A percentile compares a stretch with the other conserved stretches of the same genome.
These are phyloP conservation scores for Luffia ferchaultella DNA, from an alignment of 2,888 invertebrate genomes.

Conservation along the genomic window DNA sequence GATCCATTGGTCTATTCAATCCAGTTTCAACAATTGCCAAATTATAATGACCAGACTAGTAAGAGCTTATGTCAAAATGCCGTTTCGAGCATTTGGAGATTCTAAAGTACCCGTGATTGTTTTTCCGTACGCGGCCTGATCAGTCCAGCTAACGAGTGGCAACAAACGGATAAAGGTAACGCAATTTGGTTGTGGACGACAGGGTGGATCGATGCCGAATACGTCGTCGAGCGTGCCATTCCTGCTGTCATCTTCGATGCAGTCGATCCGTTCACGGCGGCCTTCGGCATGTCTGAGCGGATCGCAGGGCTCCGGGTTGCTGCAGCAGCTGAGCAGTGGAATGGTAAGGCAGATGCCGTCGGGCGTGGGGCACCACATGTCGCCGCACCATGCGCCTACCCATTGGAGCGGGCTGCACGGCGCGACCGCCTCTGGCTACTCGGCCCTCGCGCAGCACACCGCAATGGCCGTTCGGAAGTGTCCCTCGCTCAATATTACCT, in stretches of 20 bases:
- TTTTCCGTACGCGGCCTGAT: too few species aligned
- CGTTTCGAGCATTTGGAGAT: too few species aligned
- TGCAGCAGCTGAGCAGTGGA: slow-evolving; percentile 91
- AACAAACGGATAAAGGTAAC: too few species aligned
- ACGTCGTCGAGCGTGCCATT: slow-evolving; percentile 90
- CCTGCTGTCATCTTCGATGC: slow-evolving; percentile 72
- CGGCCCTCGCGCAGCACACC: slow-evolving; percentile 50
- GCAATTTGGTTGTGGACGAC: too few species aligned
- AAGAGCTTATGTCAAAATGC: too few species aligned
- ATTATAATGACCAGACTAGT: too few species aligned
- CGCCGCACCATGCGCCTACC: slow-evolving; percentile 68
- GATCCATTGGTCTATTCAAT: too few species aligned
- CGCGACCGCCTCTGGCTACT: slow-evolving; percentile 64
- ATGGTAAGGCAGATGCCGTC: slow-evolving; percentile 87
- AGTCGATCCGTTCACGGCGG: slow-evolving; percentile 75
- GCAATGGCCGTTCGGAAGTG: slow-evolving; percentile 74
- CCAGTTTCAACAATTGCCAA: too few species aligned
- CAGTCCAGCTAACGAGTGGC: too few species aligned
- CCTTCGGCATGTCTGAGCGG: slow-evolving; percentile 72
- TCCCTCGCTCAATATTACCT: slow-evolving; percentile 79
- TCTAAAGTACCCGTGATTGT: too few species aligned
- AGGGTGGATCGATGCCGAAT: slow-evolving; percentile 92
- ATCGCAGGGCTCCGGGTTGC: slow-evolving; percentile 77
- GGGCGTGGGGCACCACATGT: too few species aligned
- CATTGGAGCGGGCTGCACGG: slow-evolving; percentile 44